Base-by-base conservation (phyloP, 1,140 invertebrate species). In the Bursaphelenchus mucronatus region DNA sequence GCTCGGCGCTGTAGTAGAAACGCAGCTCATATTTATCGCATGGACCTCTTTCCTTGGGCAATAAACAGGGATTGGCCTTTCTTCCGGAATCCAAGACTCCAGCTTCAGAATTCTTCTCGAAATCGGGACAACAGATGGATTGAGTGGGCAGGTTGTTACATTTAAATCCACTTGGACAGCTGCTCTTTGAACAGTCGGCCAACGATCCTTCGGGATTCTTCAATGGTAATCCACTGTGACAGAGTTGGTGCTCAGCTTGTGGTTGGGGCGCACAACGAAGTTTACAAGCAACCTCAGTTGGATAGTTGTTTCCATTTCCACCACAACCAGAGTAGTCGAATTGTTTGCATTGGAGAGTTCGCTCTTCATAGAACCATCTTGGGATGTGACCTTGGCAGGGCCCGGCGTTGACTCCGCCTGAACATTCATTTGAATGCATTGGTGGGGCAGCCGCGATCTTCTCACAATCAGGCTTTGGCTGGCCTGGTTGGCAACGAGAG, bases 221-320 rank as follows among this genome's bases (percentile, higher is more conserved):
- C 30, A 80, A 57, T 17, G 78, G 75, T 8, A 58, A 54, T 52
- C 57, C 59, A 47, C 66, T 61, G 10, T 63, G 61, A 11, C 50
- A 30, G 30, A 30, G 5, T 30, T 30, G 30, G 5, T 30, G 2
- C 30, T 30, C 46, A 3, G 61, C 19, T 43, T 63, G 67, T 44
- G 51, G 46, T 43, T 63, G 21, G 21, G 70, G 67, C 11, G 66
- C 73, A 65, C 81, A 82, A 13, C 70, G 30, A 5, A 30, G 30
- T 5, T 30, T 30, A 30, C 30, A 30, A 30, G 30, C 30, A 30
- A 30, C 30, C 30, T 30, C 30, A 30, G 30, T 30, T 30, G 30
- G 2, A 30, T 30, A 83, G 51, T 82, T 82, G 69, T 83, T 83
- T 9, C 68, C 80, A 61, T 83, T 83, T 46, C 81, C 82, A 15